Evolutionary conservation across 1,140 invertebrate species (phyloP).

Genomic region (Nasonia vitripennis): DNA sequence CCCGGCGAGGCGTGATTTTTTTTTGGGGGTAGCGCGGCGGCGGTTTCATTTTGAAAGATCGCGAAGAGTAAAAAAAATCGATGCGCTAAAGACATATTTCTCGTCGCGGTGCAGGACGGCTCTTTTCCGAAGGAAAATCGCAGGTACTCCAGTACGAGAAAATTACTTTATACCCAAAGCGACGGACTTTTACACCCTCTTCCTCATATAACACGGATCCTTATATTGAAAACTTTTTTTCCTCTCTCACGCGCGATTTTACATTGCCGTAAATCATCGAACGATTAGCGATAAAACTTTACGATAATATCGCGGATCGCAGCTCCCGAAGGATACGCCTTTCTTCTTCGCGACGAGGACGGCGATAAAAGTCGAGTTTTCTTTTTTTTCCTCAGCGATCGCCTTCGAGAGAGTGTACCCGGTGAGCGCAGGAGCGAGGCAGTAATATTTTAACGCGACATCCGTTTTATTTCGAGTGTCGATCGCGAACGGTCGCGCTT

Average conservation of each 20-base stretch:
- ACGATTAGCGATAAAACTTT: conserved; percentile 51
- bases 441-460: not conserved
- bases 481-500: not conserved
- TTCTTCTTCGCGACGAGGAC: not conserved
- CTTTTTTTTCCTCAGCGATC: not conserved
- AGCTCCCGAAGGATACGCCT: not conserved
- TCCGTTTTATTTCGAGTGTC: not conserved
- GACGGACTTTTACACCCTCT: conserved; percentile 20
- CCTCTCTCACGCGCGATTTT: conserved; percentile 12
- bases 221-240: conserved; percentile 13
- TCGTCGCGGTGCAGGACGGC: too few relatives aligned
- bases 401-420: not conserved
- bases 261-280: conserved; percentile 49
- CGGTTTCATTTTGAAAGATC: too few relatives aligned
- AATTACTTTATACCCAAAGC: conserved; percentile 1
- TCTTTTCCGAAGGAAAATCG: not conserved
- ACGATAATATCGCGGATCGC: conserved; percentile 2
- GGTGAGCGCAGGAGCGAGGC: too few relatives aligned
- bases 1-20: too few relatives aligned
- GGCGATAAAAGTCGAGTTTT: not conserved
- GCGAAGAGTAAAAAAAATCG: too few relatives aligned
- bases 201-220: not conserved
- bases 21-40: too few relatives aligned
- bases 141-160: not conserved
- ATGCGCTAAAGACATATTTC: conserved; percentile 10